Percentiles rank a stretch among this genome's conserved stretches.
Conservation (phyloP, 2,113 vertebrate genomes). For the Thinocorus orbignyianus region DNA sequence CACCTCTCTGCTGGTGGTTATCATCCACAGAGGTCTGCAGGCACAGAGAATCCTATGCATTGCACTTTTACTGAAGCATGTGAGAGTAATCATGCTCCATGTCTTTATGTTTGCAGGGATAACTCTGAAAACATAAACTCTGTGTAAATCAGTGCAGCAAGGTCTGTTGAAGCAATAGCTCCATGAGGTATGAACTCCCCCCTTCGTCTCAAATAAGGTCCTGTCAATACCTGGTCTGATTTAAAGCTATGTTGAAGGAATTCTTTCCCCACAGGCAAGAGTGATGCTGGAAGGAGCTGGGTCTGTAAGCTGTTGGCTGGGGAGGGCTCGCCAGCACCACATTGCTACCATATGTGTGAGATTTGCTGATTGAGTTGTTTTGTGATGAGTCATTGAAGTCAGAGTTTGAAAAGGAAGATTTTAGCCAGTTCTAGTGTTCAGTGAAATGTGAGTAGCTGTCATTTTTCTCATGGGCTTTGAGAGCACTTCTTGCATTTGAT, state of each 20-base stretch:
- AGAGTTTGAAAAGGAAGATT: conserved; percentile 21
- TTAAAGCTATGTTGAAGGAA: background rate
- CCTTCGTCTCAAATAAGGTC: background rate
- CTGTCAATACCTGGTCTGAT: conserved; percentile 58
- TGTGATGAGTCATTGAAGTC: conserved; percentile 52
- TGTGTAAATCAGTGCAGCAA: conserved; percentile 33
- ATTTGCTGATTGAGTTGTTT: conserved; percentile 61
- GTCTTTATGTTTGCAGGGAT: conserved; percentile 5
- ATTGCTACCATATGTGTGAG: conserved; percentile 57
- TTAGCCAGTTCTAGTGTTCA: background rate
- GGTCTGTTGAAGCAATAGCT: conserved; percentile 36
- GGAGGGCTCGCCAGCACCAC: background rate
- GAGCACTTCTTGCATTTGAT: conserved; percentile 16
- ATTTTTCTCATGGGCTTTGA: conserved; percentile 1
- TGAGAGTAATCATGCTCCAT: conserved; percentile 26
- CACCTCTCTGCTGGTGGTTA: background rate
- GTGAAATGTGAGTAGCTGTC: conserved; percentile 36
- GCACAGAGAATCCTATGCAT: background rate
- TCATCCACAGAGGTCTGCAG: background rate
- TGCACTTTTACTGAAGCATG: background rate
- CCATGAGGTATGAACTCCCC: conserved; percentile 5
- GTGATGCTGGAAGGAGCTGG: background rate
- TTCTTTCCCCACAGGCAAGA: background rate
- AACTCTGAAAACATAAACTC: conserved; percentile 22
- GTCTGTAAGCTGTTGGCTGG: conserved; percentile 14